These are phyloP conservation scores for Parthenolecanium corni DNA, from an alignment of 2,888 invertebrate genomes.

Conservation along the genomic window DNA sequence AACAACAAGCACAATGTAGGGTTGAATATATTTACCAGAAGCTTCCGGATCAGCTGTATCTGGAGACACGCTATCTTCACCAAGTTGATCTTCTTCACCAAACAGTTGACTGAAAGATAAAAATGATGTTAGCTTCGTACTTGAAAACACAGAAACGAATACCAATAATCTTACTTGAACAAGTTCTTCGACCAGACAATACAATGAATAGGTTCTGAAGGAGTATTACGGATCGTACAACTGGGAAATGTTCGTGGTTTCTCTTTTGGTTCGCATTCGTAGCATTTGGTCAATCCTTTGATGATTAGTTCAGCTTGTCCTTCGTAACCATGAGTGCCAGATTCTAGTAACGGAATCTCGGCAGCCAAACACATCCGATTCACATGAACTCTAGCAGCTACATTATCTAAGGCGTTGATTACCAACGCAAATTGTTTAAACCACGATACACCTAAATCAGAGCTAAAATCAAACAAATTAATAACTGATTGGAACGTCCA, in stretches of 20 bases:
- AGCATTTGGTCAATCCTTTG: slow-evolving; percentile 84
- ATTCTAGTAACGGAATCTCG: slow-evolving; percentile 86
- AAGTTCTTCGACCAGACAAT: slow-evolving; percentile 99
- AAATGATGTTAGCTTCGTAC: slow-evolving; percentile 31
- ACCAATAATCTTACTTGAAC: slow-evolving; percentile 62
- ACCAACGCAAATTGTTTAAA: slow-evolving; percentile 86
- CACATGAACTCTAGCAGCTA: slow-evolving; percentile 92
- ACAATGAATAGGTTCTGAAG: slow-evolving; percentile 97
- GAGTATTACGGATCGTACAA: slow-evolving; percentile 97
- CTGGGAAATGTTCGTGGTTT: slow-evolving; percentile 89
- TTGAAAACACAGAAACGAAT: neutral
- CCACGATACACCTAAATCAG: slow-evolving; percentile 79
- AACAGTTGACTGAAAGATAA: slow-evolving; percentile 68
- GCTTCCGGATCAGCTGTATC: slow-evolving; percentile 93
- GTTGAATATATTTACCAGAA: slow-evolving; percentile 43
- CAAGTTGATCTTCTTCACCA: slow-evolving; percentile 77
- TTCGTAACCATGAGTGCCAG: slow-evolving; percentile 92
- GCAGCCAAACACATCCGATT: slow-evolving; percentile 97
- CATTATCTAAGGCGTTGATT: slow-evolving; percentile 93
- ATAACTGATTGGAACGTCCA: slow-evolving; percentile 14
- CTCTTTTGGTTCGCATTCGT: slow-evolving; percentile 88
- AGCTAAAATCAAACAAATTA: slow-evolving; percentile 48
- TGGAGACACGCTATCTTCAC: slow-evolving; percentile 72
- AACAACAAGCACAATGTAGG: neutral
- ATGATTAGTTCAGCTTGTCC: slow-evolving; percentile 88